phyloP scores from a whole-genome alignment of 2,888 invertebrate species.

The Heliconius cydno region DNA sequence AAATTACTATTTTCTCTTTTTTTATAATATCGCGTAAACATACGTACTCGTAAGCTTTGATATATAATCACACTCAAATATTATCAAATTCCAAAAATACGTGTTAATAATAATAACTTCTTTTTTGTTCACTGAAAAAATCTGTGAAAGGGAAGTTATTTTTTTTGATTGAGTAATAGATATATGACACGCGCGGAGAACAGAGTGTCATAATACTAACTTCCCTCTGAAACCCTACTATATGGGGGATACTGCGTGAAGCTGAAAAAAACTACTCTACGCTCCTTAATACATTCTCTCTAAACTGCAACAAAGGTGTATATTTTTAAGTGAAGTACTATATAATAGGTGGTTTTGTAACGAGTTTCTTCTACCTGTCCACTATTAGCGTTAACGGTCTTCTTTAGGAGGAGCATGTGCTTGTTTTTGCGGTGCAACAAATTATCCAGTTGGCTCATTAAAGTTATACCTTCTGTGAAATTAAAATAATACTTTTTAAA shows the following conservation, averaged over 20 bases:
- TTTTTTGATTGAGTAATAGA: no score
- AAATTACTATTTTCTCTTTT: neutral
- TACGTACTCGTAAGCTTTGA: neutral
- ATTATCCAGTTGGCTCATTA: constrained; percentile 66
- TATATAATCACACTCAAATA: neutral
- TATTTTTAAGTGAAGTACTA: constrained; percentile 3
- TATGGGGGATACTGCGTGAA: no score
- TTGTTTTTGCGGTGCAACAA: constrained; percentile 63
- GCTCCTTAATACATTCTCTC: neutral
- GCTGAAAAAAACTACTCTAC: neutral
- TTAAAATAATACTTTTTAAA: neutral
- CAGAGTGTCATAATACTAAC: no score
- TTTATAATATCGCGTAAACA: neutral
- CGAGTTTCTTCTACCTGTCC: constrained; percentile 60
- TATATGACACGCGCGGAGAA: no score
- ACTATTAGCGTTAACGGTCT: constrained; percentile 56
- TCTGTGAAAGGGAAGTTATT: no score
- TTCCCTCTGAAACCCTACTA: no score
- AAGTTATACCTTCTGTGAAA: constrained; percentile 59
- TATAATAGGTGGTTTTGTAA: neutral
- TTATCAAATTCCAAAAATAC: neutral
- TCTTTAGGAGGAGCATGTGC: constrained; percentile 57
- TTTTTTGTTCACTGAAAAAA: no score
- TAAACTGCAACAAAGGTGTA: neutral
- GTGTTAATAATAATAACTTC: no score